Evolutionary conservation across 2,797 vertebrate genomes (phyloP).

Genomic region (Podarcis lilfordi): DNA sequence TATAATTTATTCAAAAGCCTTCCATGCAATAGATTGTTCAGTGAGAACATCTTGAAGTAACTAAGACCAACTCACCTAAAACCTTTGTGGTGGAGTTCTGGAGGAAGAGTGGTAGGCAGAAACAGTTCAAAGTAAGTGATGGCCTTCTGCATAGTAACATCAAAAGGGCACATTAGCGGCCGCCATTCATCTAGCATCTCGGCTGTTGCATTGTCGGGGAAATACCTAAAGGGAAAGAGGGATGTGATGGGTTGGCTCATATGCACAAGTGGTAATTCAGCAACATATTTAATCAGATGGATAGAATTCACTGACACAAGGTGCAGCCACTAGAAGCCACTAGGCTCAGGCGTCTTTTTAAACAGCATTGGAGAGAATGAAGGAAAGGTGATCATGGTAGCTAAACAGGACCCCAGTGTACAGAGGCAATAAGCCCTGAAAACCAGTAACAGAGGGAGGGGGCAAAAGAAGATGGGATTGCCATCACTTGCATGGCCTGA

Average conservation of each 20-base stretch:
- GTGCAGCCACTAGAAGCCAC: neutral
- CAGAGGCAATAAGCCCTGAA: too few relatives aligned
- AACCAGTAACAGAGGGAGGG: neutral
- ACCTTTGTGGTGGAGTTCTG: constrained; percentile 92
- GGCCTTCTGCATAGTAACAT: constrained; percentile 97
- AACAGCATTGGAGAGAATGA: neutral
- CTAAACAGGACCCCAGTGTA: neutral
- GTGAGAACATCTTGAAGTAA: neutral
- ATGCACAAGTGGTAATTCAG: neutral
- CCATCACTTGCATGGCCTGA: neutral
- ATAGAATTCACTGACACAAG: neutral
- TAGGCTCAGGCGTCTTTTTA: neutral
- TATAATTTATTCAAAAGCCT: neutral
- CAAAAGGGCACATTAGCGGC: constrained; percentile 96
- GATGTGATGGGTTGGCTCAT: neutral
- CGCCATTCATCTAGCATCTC: constrained; percentile 98
- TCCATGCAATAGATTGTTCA: neutral
- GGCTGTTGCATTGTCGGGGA: constrained; percentile 88
- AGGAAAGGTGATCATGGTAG: too few relatives aligned
- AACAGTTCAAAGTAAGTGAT: constrained; percentile 97
- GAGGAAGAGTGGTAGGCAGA: constrained; percentile 94
- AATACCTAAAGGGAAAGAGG: constrained; percentile 82
- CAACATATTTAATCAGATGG: neutral
- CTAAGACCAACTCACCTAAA: constrained; percentile 86
- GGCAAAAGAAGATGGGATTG: neutral